Evolutionary conservation across 2,797 vertebrate genomes (phyloP).

Genomic region (Cyclopterus lumpus): DNA sequence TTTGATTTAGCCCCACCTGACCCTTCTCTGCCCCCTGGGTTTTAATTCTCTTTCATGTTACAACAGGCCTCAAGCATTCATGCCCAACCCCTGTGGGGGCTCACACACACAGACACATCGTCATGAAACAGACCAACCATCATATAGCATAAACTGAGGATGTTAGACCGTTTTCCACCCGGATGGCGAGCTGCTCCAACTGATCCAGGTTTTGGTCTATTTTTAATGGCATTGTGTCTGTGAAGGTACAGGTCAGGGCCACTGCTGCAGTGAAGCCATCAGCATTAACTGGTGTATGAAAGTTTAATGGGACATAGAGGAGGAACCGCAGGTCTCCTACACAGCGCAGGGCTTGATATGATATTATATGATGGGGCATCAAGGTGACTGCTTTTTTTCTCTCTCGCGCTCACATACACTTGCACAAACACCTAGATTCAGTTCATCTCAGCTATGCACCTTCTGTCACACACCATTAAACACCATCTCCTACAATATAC

Average conservation of each 20-base stretch:
- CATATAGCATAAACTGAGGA: conserved; percentile 68
- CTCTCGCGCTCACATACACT: conserved; percentile 25
- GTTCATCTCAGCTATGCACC: conserved; percentile 71
- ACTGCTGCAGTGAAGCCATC: conserved; percentile 68
- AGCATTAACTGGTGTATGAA: conserved; percentile 81
- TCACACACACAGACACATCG: conserved; percentile 23
- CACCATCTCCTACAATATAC: conserved; percentile 52
- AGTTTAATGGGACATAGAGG: conserved; percentile 80
- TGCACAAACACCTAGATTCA: conserved; percentile 60
- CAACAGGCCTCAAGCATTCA: conserved; percentile 74
- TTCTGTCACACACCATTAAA: conserved; percentile 75
- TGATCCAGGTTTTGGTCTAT: conserved; percentile 74
- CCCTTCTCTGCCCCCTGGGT: conserved; percentile 63
- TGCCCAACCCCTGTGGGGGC: conserved; percentile 65
- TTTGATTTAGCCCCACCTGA: conserved; percentile 77
- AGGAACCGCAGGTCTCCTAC: conserved; percentile 73
- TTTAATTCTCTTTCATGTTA: conserved; percentile 78
- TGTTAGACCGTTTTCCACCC: conserved; percentile 69
- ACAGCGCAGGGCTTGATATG: conserved; percentile 57
- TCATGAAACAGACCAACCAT: conserved; percentile 58
- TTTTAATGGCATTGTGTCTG: conserved; percentile 79
- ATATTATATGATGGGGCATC: conserved; percentile 70
- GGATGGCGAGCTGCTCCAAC: conserved; percentile 58
- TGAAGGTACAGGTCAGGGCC: conserved; percentile 60
- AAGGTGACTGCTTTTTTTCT: conserved; percentile 52